Conservation (phyloP, 2,797 vertebrate genomes). For the Heterohyrax brucei region DNA sequence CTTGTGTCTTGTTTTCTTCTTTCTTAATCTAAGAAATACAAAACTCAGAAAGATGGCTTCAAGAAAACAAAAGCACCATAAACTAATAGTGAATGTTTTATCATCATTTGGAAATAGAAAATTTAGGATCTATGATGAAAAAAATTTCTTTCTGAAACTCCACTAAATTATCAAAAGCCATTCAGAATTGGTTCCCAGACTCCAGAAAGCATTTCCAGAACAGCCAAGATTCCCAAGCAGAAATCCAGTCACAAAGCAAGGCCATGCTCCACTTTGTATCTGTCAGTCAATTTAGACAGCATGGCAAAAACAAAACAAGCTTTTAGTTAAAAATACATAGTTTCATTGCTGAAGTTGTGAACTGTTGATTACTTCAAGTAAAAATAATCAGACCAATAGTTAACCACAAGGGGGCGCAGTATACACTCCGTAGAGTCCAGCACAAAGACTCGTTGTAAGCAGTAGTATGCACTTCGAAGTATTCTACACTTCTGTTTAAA, state of each 20-base stretch:
- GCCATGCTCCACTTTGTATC: neutral
- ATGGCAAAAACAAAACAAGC: neutral
- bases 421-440: constrained; percentile 83
- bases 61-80: constrained; percentile 80
- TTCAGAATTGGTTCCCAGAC: neutral
- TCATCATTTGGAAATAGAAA: constrained; percentile 68
- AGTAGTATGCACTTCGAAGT: constrained; percentile 71
- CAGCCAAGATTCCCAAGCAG: constrained; percentile 33
- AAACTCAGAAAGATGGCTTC: constrained; percentile 80
- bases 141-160: constrained; percentile 72
- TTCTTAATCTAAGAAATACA: constrained; percentile 56
- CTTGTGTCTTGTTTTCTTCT: constrained; percentile 75
- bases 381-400: constrained; percentile 83
- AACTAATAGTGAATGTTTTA: constrained; percentile 72
- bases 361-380: constrained; percentile 72
- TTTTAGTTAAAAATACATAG: constrained; percentile 60
- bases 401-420: constrained; percentile 83
- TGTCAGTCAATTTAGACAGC: constrained; percentile 17
- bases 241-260: constrained; percentile 58
- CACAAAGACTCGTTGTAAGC: constrained; percentile 82
- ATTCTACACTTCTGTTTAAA: constrained; percentile 69
- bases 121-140: constrained; percentile 74
- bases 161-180: constrained; percentile 54
- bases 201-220: constrained; percentile 54
- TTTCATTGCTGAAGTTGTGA: constrained; percentile 37